Conservation (phyloP, 2,113 vertebrate species). For the Podocnemis expansa region DNA sequence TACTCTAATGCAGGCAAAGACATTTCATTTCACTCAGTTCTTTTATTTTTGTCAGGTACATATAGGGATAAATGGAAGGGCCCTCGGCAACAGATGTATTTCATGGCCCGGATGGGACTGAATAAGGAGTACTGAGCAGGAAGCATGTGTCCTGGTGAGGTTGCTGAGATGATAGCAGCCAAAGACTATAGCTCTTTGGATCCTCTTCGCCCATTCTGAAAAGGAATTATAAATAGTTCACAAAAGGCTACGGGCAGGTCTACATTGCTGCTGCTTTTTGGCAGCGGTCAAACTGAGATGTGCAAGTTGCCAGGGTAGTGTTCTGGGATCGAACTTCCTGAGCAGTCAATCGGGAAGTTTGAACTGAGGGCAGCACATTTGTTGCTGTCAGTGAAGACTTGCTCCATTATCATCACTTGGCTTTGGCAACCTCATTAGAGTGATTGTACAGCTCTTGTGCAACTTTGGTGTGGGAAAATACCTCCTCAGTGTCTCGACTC, state of each 20-base stretch:
- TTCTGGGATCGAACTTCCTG: too few species aligned
- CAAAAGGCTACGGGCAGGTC: neutral
- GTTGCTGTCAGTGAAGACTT: too few species aligned
- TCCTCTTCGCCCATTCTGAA: neutral
- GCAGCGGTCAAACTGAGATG: too few species aligned
- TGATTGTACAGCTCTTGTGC: neutral
- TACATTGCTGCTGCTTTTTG: too few species aligned
- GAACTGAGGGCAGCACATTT: too few species aligned
- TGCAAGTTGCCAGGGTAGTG: too few species aligned
- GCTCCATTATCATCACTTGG: neutral
- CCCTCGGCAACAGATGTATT: fast-evolving
- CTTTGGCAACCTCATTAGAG: neutral
- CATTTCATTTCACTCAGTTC: neutral
- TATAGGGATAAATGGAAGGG: neutral
- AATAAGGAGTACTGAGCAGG: neutral
- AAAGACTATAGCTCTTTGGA: neutral
- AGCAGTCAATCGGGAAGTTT: too few species aligned
- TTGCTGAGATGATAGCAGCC: neutral
- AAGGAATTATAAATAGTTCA: neutral
- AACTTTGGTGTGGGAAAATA: neutral
- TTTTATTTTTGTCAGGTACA: neutral
- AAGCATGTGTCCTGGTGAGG: neutral
- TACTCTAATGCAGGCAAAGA: neutral
- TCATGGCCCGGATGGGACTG: neutral
- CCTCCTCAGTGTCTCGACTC: neutral